A percentile compares a stretch with the other conserved stretches of the same genome.
These are phyloP conservation scores for Oxyteleia sp. DNA, from an alignment of 2,888 invertebrate species.

Conservation along the genomic window DNA sequence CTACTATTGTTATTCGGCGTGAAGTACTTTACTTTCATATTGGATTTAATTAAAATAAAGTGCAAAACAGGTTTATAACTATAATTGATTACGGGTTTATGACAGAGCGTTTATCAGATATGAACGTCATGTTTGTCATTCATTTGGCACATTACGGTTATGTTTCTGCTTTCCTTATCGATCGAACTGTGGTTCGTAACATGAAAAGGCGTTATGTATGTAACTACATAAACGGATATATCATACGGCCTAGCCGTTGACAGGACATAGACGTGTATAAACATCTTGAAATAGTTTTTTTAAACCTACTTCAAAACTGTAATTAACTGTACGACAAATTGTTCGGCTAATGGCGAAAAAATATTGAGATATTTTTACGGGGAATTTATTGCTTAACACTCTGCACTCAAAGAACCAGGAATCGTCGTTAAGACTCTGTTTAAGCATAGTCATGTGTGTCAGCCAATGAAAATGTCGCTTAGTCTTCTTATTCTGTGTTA, in stretches of 20 bases:
- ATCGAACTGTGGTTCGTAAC: slow-evolving; percentile 1
- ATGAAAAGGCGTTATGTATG: slow-evolving; percentile 20
- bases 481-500: no score
- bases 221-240: slow-evolving; percentile 25
- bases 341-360: neutral
- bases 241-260: neutral
- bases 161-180: slow-evolving; percentile 21
- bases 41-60: no score
- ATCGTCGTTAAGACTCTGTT: no score
- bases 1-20: no score
- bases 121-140: slow-evolving; percentile 17
- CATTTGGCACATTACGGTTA: slow-evolving; percentile 15
- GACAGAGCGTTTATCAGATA: slow-evolving; percentile 1
- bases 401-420: no score
- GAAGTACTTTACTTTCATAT: no score
- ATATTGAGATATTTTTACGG: neutral
- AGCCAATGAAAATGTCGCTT: no score
- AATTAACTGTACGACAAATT: neutral
- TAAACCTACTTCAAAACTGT: slow-evolving; percentile 4
- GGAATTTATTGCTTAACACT: no score
- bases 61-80: no score
- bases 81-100: slow-evolving; percentile 3
- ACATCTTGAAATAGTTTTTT: neutral
- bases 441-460: no score
- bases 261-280: slow-evolving; percentile 13